These are phyloP conservation scores for Sebastes melanostomus DNA, from an alignment of 2,797 vertebrate species.

Conservation along the genomic window DNA sequence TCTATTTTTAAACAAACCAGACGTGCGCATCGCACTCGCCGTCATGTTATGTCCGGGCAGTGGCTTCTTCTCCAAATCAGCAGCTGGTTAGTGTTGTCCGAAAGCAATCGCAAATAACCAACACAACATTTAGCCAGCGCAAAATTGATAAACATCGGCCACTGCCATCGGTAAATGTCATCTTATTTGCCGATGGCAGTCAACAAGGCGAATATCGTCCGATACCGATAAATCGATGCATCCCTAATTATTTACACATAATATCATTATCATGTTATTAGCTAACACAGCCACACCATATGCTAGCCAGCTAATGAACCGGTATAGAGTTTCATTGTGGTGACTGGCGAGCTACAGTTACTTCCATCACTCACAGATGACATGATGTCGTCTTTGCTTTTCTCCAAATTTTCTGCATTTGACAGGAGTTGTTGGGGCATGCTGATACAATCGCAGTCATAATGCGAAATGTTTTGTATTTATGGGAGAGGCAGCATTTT, in stretches of 20 bases:
- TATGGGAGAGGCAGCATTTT: neutral
- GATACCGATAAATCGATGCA: too few relatives aligned
- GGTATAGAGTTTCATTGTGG: neutral
- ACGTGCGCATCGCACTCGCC: too few relatives aligned
- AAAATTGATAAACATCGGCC: too few relatives aligned
- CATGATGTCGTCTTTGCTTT: neutral
- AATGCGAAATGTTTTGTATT: neutral
- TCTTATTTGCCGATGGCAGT: too few relatives aligned
- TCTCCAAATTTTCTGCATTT: neutral
- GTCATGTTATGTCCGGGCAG: too few relatives aligned
- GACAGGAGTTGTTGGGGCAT: neutral
- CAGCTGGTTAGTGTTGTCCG: too few relatives aligned
- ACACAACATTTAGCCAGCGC: too few relatives aligned
- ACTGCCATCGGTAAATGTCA: too few relatives aligned
- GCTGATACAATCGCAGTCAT: neutral
- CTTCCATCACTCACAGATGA: neutral
- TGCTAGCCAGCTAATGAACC: neutral
- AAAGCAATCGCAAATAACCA: too few relatives aligned
- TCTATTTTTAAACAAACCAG: too few relatives aligned
- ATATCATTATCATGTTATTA: neutral
- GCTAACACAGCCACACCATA: neutral
- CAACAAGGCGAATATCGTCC: too few relatives aligned
- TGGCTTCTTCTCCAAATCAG: too few relatives aligned
- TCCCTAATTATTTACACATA: neutral
- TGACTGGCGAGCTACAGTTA: neutral